Conservation (phyloP, 2,888 invertebrate genomes). For the Pterostichus madidus region DNA sequence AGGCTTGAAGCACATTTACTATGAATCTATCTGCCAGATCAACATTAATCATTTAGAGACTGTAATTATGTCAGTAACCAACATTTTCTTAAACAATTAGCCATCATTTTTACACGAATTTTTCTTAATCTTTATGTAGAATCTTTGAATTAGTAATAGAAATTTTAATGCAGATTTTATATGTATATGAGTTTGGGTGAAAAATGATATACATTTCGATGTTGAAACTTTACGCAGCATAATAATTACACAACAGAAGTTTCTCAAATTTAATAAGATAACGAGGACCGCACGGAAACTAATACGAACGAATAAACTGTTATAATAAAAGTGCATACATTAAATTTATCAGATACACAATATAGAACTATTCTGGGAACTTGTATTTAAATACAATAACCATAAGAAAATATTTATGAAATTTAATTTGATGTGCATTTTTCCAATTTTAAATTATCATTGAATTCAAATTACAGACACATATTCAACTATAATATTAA, state of each 20-base stretch:
- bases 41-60: constrained; percentile 40
- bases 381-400: not conserved
- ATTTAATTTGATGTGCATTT: no score
- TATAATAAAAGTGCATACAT: not conserved
- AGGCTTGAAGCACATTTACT: constrained; percentile 2
- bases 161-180: constrained; percentile 34
- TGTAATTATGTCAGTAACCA: constrained; percentile 37
- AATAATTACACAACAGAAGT: constrained; percentile 10
- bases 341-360: not conserved
- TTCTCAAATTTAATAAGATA: not conserved
- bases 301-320: no score
- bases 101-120: constrained; percentile 40
- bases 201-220: not conserved
- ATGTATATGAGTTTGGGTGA: constrained; percentile 7
- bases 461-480: not conserved
- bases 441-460: no score
- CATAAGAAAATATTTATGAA: not conserved
- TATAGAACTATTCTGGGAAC: not conserved
- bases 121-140: constrained; percentile 13
- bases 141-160: constrained; percentile 4
- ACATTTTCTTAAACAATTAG: constrained; percentile 32
- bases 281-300: not conserved
- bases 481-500: no score
- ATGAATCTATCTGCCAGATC: constrained; percentile 39
- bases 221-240: not conserved